Percentiles rank a stretch among this genome's conserved stretches.
These are phyloP conservation scores for Coregonus ussuriensis DNA, from an alignment of 2,797 vertebrate genomes.

Conservation along the genomic window DNA sequence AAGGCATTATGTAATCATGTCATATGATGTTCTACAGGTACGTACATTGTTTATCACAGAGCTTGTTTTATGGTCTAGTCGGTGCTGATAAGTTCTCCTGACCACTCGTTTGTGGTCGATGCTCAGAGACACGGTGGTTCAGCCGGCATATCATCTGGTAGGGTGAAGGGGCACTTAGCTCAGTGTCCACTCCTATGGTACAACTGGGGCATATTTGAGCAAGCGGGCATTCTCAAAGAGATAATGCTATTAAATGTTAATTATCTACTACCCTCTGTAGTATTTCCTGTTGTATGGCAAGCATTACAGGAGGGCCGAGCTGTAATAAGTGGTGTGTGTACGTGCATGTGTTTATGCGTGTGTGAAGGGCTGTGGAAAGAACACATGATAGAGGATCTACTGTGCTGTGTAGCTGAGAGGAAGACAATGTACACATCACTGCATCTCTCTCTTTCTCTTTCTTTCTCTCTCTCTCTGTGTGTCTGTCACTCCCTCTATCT, in stretches of 20 bases:
- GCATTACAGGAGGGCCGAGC: slow-evolving; percentile 1
- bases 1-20: background rate
- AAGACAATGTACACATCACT: slow-evolving; percentile 22
- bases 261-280: slow-evolving; percentile 23
- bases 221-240: slow-evolving; percentile 16
- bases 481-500: slow-evolving; percentile 10
- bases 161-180: slow-evolving; percentile 7
- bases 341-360: background rate
- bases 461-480: background rate
- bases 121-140: no score
- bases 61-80: background rate
- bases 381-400: slow-evolving; percentile 4
- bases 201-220: slow-evolving; percentile 30
- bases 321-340: background rate
- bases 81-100: background rate
- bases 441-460: background rate
- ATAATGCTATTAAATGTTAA: slow-evolving; percentile 36
- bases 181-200: slow-evolving; percentile 1
- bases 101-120: background rate
- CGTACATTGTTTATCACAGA: background rate
- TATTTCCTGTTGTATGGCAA: background rate
- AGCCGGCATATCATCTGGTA: background rate
- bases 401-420: slow-evolving; percentile 12
- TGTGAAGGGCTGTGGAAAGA: no score
- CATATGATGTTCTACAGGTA: background rate